Evolutionary conservation across 2,888 invertebrate genomes (phyloP), one percentile per base, ranked within the genome.

Genomic region (Folsomia manolachei): DNA sequence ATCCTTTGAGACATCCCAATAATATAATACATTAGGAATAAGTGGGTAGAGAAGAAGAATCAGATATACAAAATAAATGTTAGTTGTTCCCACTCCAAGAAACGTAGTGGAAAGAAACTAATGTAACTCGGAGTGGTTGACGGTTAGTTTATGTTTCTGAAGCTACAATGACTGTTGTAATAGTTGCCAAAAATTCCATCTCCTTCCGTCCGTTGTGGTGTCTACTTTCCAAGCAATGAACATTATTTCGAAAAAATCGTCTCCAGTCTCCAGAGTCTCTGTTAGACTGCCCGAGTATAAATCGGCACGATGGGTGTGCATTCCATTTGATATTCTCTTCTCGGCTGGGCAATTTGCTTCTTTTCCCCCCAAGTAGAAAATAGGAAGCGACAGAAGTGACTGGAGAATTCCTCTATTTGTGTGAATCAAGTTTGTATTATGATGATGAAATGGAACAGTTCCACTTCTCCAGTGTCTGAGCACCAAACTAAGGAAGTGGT

Each of bases 261-360:
- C 39, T 39, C 39, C 39, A 66, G 67, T 67, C 71, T 67, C 71
- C 25, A 25, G 71, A 71, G 71, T 71, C 51, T 24, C 39, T 52
- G 24, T 27, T 4, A 64, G 21, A 62, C 24, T 51, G 27, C 52
- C 51, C 2, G 39, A 18, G 21, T 9, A 21, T 39, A 27, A 9
- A 7, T 27, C 25, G 23, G 11, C 26, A 2, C 18, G 21, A 56
- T 18, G 70, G n/a, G 70, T 70, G 63, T 70, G 70, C 27, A 69
- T 69, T 69, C 69, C 70, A 73, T 73, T 73, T 73, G 70, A 73
- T 73, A 73, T 73, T 73, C 73, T 73, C 63, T 53, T 70, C 70
- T 67, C 70, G 70, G 25, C 73, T 70, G 67, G 63, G 67, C 73
- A 73, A 73, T 73, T 73, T 73, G 67, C 73, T 73, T 62, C 63